Percentiles rank a stretch among this genome's conserved stretches.
These are phyloP conservation scores for Eulemur mongoz DNA, from an alignment of 2,797 vertebrate genomes.

Conservation along the genomic window DNA sequence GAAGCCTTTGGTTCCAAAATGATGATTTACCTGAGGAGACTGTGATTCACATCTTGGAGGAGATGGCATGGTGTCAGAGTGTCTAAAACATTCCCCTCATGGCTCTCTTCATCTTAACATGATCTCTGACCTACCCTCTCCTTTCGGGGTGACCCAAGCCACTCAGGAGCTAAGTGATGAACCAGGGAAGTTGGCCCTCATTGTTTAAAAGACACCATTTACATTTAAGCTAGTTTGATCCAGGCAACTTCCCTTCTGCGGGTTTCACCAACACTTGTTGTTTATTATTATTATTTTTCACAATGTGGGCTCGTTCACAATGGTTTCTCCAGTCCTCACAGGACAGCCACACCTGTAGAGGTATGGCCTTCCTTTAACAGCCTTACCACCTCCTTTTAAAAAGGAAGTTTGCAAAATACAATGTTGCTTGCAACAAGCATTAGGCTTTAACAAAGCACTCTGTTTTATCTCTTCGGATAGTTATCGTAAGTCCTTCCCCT, in stretches of 20 bases:
- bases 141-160: conserved; percentile 30
- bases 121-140: conserved; percentile 22
- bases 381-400: neutral
- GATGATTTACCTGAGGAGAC: conserved; percentile 64
- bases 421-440: neutral
- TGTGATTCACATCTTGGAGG: conserved; percentile 77
- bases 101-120: conserved; percentile 75
- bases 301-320: neutral
- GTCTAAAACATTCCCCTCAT: conserved; percentile 70
- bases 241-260: neutral
- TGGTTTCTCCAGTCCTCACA: neutral
- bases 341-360: neutral
- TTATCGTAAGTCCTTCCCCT: conserved; percentile 22
- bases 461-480: conserved; percentile 43
- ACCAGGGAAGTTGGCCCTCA: conserved; percentile 71
- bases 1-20: conserved; percentile 58
- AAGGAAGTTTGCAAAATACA: neutral
- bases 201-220: neutral
- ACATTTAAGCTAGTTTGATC: neutral
- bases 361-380: neutral
- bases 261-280: neutral
- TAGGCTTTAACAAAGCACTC: conserved; percentile 30
- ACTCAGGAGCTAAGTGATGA: neutral
- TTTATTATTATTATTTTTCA: neutral
- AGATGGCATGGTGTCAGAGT: conserved; percentile 70